These are phyloP conservation scores for Entomyzon cyanotis DNA, from an alignment of 2,113 vertebrate species.

Conservation along the genomic window DNA sequence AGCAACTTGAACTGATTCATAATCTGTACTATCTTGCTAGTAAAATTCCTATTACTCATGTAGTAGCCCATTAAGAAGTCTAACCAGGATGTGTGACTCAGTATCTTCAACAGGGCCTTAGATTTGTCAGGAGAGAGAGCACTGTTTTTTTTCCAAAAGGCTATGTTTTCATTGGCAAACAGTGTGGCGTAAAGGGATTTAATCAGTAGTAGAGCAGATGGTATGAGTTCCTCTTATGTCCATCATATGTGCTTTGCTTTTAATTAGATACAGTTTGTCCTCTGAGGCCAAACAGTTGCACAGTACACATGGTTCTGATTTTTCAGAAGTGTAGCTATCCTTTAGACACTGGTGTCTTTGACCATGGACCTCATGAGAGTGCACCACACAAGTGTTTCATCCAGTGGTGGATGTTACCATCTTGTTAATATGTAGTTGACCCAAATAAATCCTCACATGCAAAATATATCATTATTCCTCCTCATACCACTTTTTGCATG, in stretches of 20 bases:
- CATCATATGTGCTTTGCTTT: slow-evolving; percentile 20
- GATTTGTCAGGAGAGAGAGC: neutral
- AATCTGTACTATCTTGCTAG: neutral
- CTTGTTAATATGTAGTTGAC: neutral
- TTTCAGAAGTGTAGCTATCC: neutral
- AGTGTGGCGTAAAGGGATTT: neutral
- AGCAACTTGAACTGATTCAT: neutral
- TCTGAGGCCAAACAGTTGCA: neutral
- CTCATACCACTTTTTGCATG: neutral
- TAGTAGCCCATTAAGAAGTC: neutral
- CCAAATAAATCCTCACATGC: neutral
- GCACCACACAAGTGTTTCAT: neutral
- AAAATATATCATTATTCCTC: neutral
- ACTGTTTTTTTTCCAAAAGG: neutral
- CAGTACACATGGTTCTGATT: neutral
- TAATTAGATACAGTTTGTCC: slow-evolving; percentile 16
- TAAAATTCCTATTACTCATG: neutral
- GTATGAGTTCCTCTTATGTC: neutral
- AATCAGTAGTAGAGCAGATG: slow-evolving; percentile 23
- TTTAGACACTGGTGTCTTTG: neutral
- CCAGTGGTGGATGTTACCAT: neutral
- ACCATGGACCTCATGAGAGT: neutral
- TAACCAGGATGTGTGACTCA: neutral
- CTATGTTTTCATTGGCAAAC: neutral
- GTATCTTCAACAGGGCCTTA: neutral